These are phyloP conservation scores for Arvicanthis niloticus DNA, from an alignment of 2,113 vertebrate species.

Conservation along the genomic window DNA sequence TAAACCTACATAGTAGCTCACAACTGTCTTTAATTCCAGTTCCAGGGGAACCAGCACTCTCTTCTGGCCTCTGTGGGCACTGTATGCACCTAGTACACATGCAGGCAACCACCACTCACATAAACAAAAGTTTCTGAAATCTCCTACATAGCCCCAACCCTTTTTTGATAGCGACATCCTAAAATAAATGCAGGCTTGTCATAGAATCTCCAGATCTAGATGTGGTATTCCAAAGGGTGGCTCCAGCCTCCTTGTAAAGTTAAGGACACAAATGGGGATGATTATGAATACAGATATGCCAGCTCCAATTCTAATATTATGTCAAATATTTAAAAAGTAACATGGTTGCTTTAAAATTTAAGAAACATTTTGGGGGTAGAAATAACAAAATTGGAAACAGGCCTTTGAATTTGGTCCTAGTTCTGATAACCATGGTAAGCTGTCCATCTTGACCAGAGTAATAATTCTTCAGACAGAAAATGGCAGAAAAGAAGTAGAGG, in stretches of 20 bases:
- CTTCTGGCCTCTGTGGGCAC: neutral
- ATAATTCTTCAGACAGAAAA: neutral
- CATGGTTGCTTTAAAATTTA: conserved; percentile 16
- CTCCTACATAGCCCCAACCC: neutral
- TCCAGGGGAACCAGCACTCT: neutral
- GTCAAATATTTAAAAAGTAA: conserved; percentile 6
- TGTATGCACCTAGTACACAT: neutral
- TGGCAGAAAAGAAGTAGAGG: neutral
- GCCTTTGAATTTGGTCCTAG: neutral
- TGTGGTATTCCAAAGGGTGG: neutral
- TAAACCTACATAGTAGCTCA: neutral
- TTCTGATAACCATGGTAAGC: neutral
- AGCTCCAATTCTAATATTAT: neutral
- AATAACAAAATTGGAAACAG: neutral
- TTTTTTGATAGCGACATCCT: neutral
- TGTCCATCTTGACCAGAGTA: neutral
- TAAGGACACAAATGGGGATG: neutral
- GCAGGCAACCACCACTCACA: neutral
- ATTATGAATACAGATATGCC: neutral
- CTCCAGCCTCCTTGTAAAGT: neutral
- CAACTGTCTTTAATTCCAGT: neutral
- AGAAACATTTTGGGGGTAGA: neutral
- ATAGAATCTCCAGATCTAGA: accelerated
- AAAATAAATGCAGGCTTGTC: neutral
- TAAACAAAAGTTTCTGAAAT: neutral